Conservation (phyloP, 2,113 vertebrate species). For the Cairina moschata region DNA sequence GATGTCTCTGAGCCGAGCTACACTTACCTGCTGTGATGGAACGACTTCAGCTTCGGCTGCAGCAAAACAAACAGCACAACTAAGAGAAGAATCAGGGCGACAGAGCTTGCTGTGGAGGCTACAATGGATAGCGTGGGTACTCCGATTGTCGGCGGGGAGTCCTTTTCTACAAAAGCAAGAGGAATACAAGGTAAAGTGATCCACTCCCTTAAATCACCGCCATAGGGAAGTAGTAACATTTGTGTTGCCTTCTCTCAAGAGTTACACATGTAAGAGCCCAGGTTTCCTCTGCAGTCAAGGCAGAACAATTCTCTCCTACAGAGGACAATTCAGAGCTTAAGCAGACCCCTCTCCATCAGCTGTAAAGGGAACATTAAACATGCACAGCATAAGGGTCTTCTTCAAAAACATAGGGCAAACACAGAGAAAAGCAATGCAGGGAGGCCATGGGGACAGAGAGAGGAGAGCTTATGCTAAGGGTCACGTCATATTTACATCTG, state of each 20-base stretch:
- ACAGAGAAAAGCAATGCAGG: neutral
- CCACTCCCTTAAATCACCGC: neutral
- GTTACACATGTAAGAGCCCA: neutral
- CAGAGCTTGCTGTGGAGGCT: conserved; percentile 93
- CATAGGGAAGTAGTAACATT: neutral
- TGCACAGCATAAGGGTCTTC: neutral
- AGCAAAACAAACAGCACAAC: conserved; percentile 96
- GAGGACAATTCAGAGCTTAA: neutral
- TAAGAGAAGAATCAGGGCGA: conserved; percentile 92
- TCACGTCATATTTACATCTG: neutral
- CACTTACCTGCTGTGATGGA: conserved; percentile 94
- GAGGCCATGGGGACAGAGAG: neutral
- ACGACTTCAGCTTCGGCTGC: conserved; percentile 98
- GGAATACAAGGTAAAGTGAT: neutral
- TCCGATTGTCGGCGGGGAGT: conserved; percentile 83
- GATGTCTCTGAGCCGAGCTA: neutral
- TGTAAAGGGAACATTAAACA: neutral
- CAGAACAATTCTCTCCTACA: neutral
- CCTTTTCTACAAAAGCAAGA: conserved; percentile 83
- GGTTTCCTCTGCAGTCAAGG: neutral
- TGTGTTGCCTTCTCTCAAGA: neutral
- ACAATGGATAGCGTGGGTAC: conserved; percentile 94
- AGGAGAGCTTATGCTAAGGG: neutral
- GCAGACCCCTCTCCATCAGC: neutral
- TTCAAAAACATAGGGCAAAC: neutral